Percentiles rank a stretch among this genome's conserved stretches.
These are phyloP conservation scores for Cyprinodon variegatus DNA, from an alignment of 2,113 vertebrate species.

Conservation along the genomic window DNA sequence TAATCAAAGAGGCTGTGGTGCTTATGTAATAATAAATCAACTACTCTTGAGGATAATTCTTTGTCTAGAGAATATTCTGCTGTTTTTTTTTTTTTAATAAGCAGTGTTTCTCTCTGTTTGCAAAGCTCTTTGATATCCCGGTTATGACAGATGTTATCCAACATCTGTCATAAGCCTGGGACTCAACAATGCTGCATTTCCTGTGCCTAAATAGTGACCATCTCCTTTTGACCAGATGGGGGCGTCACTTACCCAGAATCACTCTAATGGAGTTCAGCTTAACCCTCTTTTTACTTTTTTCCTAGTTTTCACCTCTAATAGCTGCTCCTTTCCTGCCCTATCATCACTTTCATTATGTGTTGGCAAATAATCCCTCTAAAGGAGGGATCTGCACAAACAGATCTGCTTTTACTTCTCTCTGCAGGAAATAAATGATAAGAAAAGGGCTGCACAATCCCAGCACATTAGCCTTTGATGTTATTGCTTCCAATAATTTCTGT, in stretches of 20 bases:
- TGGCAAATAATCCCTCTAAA: background rate
- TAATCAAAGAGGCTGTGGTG: background rate
- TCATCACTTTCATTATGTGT: background rate
- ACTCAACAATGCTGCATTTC: background rate
- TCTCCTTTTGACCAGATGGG: slow-evolving; percentile 70
- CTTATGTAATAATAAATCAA: background rate
- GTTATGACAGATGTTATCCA: background rate
- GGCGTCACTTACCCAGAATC: slow-evolving; percentile 63
- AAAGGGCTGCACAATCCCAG: background rate
- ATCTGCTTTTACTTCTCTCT: background rate
- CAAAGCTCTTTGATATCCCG: background rate
- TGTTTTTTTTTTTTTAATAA: background rate
- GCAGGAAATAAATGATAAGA: background rate
- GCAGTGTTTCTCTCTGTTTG: background rate
- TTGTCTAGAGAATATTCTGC: background rate
- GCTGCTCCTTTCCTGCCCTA: slow-evolving; percentile 7
- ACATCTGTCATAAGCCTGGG: background rate
- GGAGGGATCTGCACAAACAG: background rate
- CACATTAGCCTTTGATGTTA: background rate
- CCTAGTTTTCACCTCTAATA: slow-evolving; percentile 2
- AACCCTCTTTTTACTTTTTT: background rate
- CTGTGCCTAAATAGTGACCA: background rate
- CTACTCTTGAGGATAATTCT: background rate
- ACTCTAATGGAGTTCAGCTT: slow-evolving; percentile 5
- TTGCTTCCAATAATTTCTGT: background rate